phyloP scores from a whole-genome alignment of 2,888 invertebrate species.

The Polietes domitor region DNA sequence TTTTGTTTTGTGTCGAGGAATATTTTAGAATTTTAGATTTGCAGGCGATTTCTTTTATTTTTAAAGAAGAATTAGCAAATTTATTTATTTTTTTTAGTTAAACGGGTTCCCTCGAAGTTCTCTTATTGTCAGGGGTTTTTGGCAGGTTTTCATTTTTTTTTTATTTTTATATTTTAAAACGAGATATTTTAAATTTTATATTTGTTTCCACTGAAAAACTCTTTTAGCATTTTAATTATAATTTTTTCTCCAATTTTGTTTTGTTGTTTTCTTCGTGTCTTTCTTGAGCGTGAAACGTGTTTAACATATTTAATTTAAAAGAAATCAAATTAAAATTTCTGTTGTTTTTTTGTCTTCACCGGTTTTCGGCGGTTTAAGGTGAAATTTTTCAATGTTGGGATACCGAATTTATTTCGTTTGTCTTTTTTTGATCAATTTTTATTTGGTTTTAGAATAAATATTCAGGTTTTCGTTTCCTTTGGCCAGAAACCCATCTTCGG shows the following conservation, averaged over 20 bases:
- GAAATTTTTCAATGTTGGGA: slow-evolving; percentile 50
- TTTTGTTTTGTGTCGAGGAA: not conserved
- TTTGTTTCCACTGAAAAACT: slow-evolving; percentile 13
- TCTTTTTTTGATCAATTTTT: too few relatives aligned
- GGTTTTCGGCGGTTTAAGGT: slow-evolving; percentile 40
- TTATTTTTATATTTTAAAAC: slow-evolving; percentile 12
- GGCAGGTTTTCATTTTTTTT: slow-evolving; percentile 30
- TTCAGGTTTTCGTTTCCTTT: not conserved
- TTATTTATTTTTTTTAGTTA: not conserved
- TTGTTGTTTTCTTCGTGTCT: slow-evolving; percentile 5
- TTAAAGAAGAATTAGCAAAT: not conserved
- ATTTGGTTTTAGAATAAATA: not conserved
- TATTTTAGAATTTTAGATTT: slow-evolving; percentile 10
- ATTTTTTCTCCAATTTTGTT: slow-evolving; percentile 21
- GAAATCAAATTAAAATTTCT: slow-evolving; percentile 30
- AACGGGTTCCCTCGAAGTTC: not conserved
- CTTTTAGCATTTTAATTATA: slow-evolving; percentile 42
- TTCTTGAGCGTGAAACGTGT: slow-evolving; percentile 50
- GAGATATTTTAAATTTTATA: not conserved
- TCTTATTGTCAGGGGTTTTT: not conserved
- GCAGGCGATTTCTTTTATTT: not conserved
- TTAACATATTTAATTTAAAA: slow-evolving; percentile 57
- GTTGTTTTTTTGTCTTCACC: not conserved
- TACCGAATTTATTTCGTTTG: not conserved
- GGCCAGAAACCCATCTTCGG: not conserved